Evolutionary conservation across 2,888 invertebrate species (phyloP), one percentile per base, ranked within the genome.

Genomic region (Caenorhabditis becei): DNA sequence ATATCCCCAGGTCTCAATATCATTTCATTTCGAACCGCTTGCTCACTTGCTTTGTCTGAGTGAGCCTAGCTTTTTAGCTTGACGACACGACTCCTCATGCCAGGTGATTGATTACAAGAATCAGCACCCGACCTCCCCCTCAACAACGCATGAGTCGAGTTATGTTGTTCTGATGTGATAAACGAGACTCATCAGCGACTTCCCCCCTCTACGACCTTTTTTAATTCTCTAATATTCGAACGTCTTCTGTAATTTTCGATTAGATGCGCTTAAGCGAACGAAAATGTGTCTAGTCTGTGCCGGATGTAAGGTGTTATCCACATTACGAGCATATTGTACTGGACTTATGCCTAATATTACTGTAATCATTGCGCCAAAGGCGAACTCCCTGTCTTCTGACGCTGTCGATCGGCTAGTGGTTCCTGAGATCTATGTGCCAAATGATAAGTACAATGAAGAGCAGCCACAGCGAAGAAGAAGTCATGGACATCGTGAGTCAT

Each of bases 301-400:
- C 69, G 80, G 80, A 49, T 74, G 61, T 63, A 69, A 67, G 37
- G 28, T 80, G 14, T 78, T 78, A 35, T 62, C 66, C 49, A 51
- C 65, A 53, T 23, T 75, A 54, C 65, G 62, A 80, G 32, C 65
- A 49, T 56, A 61, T 71, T 80, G 70, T 69, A 62, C 65, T 67
- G 67, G 59, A 56, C 44, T 77, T 37, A 81, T 81, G 81, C 81
- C 81, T 26, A 81, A 77, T 71, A 77, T 81, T 72, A 77, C 81
- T 67, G 81, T 81, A 59, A 77, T 81, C 32, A 81, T 81, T 63
- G 61, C 67, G 49, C 81, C 81, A n/a, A 81, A 67, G 67, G 47
- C 62, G 44, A 44, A 58, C 3, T 74, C 74, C 0, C 16, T 70
- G 24, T 62, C 69, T 47, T 69, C 69, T 20, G 69, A 80, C 24